Percentiles rank a stretch among this genome's conserved stretches.
These are phyloP conservation scores for Corynorhinus townsendii DNA, from an alignment of 2,113 vertebrate species.

Conservation along the genomic window DNA sequence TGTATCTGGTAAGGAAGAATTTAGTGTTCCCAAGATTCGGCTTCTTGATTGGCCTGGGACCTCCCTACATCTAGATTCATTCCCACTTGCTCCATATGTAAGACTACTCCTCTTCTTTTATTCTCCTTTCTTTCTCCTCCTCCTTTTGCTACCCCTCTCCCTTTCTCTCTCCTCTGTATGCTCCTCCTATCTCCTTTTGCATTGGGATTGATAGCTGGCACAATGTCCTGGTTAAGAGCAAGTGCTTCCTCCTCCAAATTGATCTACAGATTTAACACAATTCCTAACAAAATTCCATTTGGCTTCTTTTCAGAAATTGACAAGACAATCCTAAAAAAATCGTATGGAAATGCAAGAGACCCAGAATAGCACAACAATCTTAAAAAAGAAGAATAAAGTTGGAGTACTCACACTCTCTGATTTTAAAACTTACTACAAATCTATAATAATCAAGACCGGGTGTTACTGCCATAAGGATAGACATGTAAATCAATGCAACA, in stretches of 20 bases:
- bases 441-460: neutral
- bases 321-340: neutral
- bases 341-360: neutral
- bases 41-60: neutral
- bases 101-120: neutral
- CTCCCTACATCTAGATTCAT: neutral
- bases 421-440: slow-evolving; percentile 12
- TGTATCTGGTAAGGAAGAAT: neutral
- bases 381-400: slow-evolving; percentile 1
- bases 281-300: neutral
- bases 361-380: neutral
- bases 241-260: neutral
- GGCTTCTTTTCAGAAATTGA: neutral
- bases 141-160: neutral
- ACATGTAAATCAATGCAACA: neutral
- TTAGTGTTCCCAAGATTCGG: neutral
- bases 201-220: neutral
- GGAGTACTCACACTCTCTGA: neutral
- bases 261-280: neutral
- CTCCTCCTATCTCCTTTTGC: neutral
- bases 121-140: neutral
- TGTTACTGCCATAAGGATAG: neutral
- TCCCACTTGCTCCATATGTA: neutral
- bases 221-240: neutral
- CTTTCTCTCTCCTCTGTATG: neutral